A percentile compares a stretch with the other conserved stretches of the same genome.
phyloP scores from a whole-genome alignment of 2,888 invertebrate genomes.

The Thereva nobilitata region DNA sequence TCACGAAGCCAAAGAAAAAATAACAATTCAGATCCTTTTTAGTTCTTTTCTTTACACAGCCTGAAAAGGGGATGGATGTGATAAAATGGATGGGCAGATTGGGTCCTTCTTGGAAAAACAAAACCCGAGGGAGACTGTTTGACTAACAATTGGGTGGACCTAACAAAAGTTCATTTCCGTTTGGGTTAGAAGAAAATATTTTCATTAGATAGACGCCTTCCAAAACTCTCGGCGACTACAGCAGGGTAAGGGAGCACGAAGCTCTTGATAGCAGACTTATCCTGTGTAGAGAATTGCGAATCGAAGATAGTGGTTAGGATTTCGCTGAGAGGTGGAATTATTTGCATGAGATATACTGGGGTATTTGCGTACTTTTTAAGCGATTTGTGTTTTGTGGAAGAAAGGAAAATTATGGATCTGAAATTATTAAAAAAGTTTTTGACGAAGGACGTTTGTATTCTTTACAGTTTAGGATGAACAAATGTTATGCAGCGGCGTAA shows the following conservation, averaged over 20 bases:
- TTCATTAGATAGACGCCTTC: constrained; percentile 35
- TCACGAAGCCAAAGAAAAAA: constrained; percentile 13
- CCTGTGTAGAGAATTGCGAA: background rate
- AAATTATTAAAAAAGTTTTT: no score
- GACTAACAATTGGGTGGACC: constrained; percentile 30
- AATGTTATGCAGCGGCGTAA: no score
- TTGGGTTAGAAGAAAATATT: constrained; percentile 35
- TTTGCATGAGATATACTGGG: no score
- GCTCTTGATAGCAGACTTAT: background rate
- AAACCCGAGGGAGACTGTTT: constrained; percentile 10
- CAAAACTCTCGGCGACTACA: constrained; percentile 15
- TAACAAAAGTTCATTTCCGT: constrained; percentile 35
- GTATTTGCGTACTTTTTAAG: no score
- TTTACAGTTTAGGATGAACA: no score
- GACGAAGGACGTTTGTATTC: no score
- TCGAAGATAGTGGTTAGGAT: no score
- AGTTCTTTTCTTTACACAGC: background rate
- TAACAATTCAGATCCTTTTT: constrained; percentile 6
- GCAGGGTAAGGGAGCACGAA: background rate
- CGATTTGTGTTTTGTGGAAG: no score
- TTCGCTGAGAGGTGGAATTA: no score
- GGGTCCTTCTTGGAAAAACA: constrained; percentile 20
- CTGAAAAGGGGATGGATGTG: constrained; percentile 1
- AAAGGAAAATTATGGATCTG: no score
- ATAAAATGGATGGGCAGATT: background rate